phyloP scores from a whole-genome alignment of 2,888 invertebrate genomes.

The Pogonocherus hispidulus region DNA sequence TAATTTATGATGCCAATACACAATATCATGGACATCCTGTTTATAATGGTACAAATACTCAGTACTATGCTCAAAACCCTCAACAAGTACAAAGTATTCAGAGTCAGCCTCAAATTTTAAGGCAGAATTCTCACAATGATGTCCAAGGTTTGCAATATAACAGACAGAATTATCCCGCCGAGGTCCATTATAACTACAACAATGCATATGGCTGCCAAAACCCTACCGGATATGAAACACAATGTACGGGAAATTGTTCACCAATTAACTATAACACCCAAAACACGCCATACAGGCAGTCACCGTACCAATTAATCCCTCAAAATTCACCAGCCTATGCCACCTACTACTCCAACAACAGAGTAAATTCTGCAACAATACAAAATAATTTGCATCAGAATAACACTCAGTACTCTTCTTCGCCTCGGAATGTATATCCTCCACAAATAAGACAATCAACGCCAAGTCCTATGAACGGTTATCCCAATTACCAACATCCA shows the following conservation, averaged over 20 bases:
- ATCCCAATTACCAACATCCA: constrained; percentile 60
- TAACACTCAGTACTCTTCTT: constrained; percentile 41
- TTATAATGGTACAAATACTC: constrained; percentile 15
- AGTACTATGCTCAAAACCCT: constrained; percentile 37
- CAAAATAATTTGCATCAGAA: constrained; percentile 30
- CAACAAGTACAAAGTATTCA: constrained; percentile 58
- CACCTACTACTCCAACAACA: constrained; percentile 44
- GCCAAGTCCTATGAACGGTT: constrained; percentile 51
- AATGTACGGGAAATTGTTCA: constrained; percentile 34
- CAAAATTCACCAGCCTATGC: constrained; percentile 53
- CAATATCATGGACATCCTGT: constrained; percentile 33
- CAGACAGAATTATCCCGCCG: constrained; percentile 28
- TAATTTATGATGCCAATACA: constrained; percentile 33
- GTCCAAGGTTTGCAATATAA: constrained; percentile 25
- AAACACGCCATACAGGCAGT: constrained; percentile 52
- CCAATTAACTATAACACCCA: constrained; percentile 26
- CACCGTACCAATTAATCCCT: constrained; percentile 61
- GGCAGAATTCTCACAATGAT: constrained; percentile 21
- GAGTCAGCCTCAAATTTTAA: constrained; percentile 21
- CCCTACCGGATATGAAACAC: constrained; percentile 32
- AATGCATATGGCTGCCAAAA: constrained; percentile 33
- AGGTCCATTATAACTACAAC: constrained; percentile 31
- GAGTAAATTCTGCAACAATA: constrained; percentile 32
- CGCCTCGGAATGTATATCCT: constrained; percentile 39
- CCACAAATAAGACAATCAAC: constrained; percentile 53